Evolutionary conservation across 2,113 vertebrate species (phyloP).

Genomic region (Prionailurus viverrinus): DNA sequence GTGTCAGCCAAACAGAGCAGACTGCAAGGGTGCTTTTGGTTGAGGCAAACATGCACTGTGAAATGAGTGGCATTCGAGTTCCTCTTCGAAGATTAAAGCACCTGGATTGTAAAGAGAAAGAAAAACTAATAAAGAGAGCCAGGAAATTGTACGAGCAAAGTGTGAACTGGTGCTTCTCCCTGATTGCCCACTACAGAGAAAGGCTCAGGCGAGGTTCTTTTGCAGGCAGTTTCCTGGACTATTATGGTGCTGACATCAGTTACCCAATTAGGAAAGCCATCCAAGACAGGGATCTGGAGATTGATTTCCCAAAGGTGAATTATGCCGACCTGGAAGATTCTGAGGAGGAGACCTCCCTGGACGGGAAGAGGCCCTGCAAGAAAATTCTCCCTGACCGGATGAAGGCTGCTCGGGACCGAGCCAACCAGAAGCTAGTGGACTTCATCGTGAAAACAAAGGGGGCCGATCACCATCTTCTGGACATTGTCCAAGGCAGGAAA

Average conservation of each 20-base stretch:
- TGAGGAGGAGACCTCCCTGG: constrained; percentile 53
- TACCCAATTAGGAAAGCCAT: constrained; percentile 90
- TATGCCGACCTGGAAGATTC: constrained; percentile 65
- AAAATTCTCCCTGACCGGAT: constrained; percentile 93
- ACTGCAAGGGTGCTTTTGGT: constrained; percentile 91
- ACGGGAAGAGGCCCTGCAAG: constrained; percentile 73
- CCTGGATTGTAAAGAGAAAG: constrained; percentile 91
- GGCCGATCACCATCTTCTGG: constrained; percentile 91
- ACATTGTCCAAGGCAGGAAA: constrained; percentile 90
- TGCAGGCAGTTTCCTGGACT: constrained; percentile 92
- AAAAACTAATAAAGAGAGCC: constrained; percentile 87
- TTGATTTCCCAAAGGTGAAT: constrained; percentile 81
- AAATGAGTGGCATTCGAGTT: constrained; percentile 88
- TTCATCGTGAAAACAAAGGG: constrained; percentile 92
- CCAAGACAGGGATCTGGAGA: constrained; percentile 69
- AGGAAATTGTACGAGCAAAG: constrained; percentile 86
- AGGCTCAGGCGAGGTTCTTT: constrained; percentile 91
- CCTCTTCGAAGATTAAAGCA: constrained; percentile 90
- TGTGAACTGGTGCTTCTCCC: constrained; percentile 89
- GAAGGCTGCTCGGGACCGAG: constrained; percentile 90
- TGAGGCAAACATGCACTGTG: constrained; percentile 83
- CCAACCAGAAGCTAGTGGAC: constrained; percentile 92
- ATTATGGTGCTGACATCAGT: constrained; percentile 92
- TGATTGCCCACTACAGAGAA: constrained; percentile 92
- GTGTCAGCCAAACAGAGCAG: constrained; percentile 85